Conservation (phyloP, 2,797 vertebrate genomes). For the Brachyrhaphis roseni region DNA sequence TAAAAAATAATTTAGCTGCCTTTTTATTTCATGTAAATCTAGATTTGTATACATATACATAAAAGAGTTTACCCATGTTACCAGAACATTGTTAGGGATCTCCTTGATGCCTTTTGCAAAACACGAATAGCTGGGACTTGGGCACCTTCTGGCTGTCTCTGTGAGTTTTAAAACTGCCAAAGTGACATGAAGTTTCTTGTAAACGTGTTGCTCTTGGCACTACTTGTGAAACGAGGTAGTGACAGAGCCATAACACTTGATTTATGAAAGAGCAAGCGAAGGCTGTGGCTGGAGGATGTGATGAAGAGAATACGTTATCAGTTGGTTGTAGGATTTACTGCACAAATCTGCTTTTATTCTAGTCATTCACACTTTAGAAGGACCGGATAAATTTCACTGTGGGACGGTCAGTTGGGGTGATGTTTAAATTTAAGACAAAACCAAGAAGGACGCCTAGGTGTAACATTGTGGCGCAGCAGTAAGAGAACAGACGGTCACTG, state of each 20-base stretch:
- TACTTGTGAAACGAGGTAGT: background rate
- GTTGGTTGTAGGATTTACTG: background rate
- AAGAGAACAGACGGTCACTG: background rate
- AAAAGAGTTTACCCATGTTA: background rate
- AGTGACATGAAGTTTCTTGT: background rate
- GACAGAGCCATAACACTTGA: background rate
- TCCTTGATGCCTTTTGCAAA: background rate
- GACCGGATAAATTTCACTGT: background rate
- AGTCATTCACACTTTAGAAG: background rate
- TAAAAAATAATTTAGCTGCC: background rate
- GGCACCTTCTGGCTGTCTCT: background rate
- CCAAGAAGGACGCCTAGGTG: background rate
- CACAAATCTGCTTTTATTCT: background rate
- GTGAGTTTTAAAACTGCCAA: background rate
- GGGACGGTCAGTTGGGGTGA: background rate
- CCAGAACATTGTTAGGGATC: background rate
- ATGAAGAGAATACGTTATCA: background rate
- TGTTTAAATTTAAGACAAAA: background rate
- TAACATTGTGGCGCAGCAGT: background rate
- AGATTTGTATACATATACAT: background rate
- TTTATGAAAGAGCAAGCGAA: background rate
- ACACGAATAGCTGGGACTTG: background rate
- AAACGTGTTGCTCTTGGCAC: background rate
- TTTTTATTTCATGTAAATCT: background rate
- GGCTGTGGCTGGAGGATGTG: background rate